Evolutionary conservation across 2,113 vertebrate genomes (phyloP).

Genomic region (Xiphophorus couchianus): DNA sequence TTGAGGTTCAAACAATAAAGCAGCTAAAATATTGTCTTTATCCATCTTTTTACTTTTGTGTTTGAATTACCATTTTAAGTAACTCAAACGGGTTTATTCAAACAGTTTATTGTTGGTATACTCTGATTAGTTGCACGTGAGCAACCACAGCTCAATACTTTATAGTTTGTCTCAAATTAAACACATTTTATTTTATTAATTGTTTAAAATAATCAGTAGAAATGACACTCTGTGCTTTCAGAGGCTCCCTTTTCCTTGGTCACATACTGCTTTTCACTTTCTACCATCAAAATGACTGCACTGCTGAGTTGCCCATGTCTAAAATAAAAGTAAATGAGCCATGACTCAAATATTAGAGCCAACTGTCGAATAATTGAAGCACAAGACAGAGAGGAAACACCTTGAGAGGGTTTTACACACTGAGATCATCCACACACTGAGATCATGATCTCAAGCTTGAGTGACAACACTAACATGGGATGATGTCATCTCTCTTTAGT

Average conservation of each 20-base stretch:
- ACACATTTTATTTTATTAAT: too few relatives aligned
- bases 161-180: too few relatives aligned
- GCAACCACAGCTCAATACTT: too few relatives aligned
- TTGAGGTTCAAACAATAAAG: too few relatives aligned
- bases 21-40: too few relatives aligned
- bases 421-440: not conserved
- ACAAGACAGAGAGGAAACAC: not conserved
- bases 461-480: constrained; percentile 36
- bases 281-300: not conserved
- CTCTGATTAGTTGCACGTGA: too few relatives aligned
- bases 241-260: not conserved
- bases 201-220: too few relatives aligned
- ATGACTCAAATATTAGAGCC: constrained; percentile 17
- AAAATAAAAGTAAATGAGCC: not conserved
- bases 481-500: constrained; percentile 35
- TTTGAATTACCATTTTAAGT: too few relatives aligned
- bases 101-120: too few relatives aligned
- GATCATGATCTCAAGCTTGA: constrained; percentile 56
- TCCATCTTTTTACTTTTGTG: too few relatives aligned
- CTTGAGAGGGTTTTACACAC: constrained; percentile 22
- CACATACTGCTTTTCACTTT: not conserved
- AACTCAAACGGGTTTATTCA: too few relatives aligned
- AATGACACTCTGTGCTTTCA: too few relatives aligned
- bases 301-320: not conserved
- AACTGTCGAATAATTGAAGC: constrained; percentile 46